phyloP scores from a whole-genome alignment of 1,140 invertebrate species.

The Pseudomyrmex gracilis region DNA sequence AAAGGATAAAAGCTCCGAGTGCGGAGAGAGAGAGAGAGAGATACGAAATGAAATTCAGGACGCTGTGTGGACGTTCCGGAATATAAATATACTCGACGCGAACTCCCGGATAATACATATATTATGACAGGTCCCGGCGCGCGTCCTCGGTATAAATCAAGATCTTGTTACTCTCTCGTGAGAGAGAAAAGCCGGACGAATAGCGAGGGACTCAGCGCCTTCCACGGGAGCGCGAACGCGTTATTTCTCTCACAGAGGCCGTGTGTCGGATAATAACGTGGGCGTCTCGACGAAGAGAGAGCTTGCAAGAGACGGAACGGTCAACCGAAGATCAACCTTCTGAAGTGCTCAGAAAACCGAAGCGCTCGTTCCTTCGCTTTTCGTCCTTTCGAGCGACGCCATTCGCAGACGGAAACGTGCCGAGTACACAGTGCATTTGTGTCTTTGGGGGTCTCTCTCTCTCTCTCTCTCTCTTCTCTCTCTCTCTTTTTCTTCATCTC shows the following conservation, averaged over 20 bases:
- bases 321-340: constrained; percentile 25
- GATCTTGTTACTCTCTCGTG: constrained; percentile 69
- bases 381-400: background rate
- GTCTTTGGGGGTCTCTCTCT: background rate
- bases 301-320: constrained; percentile 47
- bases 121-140: constrained; percentile 64
- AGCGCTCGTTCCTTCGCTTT: constrained; percentile 7
- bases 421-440: constrained; percentile 4
- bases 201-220: constrained; percentile 17
- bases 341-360: constrained; percentile 49
- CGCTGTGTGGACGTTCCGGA: constrained; percentile 45
- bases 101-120: constrained; percentile 67
- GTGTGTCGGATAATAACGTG: constrained; percentile 37
- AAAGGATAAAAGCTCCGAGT: constrained; percentile 25
- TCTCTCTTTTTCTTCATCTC: background rate
- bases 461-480: too few species aligned
- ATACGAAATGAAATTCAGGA: constrained; percentile 56
- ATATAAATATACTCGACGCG: constrained; percentile 60
- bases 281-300: constrained; percentile 33
- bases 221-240: constrained; percentile 11
- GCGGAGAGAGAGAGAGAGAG: constrained; percentile 26
- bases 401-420: background rate
- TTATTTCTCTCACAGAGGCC: constrained; percentile 35
- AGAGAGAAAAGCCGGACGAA: constrained; percentile 58
- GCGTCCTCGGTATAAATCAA: constrained; percentile 73